Base-by-base conservation (phyloP, 1,140 invertebrate species). In the Nebria ingens region DNA sequence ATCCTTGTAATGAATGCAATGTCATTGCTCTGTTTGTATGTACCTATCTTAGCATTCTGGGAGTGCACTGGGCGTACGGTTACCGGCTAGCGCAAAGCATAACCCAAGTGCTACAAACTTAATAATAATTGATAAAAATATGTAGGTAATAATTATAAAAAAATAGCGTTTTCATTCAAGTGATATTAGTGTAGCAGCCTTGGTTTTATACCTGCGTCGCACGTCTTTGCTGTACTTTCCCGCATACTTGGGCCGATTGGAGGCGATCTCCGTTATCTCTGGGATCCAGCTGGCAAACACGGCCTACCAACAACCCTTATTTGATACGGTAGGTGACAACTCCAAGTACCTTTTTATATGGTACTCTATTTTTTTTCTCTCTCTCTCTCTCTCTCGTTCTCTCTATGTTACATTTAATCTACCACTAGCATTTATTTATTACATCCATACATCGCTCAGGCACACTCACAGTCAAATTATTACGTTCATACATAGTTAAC, bases 281-380 rank as follows among this genome's bases (percentile, higher is more conserved):
- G 94, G 94, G 79, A 97, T 94, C 89, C 91, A 96, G 84, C 91
- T 96, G 80, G 93, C 93, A 87, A 97, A 97, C 83, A 97, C 89
- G 82, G 89, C 90, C 89, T 93, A 89, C 72, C 79, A 81, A 77
- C 75, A 52, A 21, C 51, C 21, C 25, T 34, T 34, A 34, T 34
- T 34, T 34, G 21, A 19, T 21, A 17, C 21, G 45, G 11, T 20
- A 19, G 45, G 17, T 11, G 15, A 19, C 17, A 12, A 49, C 17
- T 11, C 17, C 17, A 15, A 49, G 11, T 13, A 49, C 11, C n/a
- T 1, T n/a, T n/a, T n/a, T n/a, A n/a, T n/a, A n/a, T n/a, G n/a
- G n/a, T n/a, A n/a, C n/a, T n/a, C n/a, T n/a, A n/a, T n/a, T n/a
- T n/a, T n/a, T n/a, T n/a, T n/a, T n/a, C n/a, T n/a, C n/a, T n/a